Base-by-base conservation (phyloP, 2,888 invertebrate genomes). In the Machimus rusticus region DNA sequence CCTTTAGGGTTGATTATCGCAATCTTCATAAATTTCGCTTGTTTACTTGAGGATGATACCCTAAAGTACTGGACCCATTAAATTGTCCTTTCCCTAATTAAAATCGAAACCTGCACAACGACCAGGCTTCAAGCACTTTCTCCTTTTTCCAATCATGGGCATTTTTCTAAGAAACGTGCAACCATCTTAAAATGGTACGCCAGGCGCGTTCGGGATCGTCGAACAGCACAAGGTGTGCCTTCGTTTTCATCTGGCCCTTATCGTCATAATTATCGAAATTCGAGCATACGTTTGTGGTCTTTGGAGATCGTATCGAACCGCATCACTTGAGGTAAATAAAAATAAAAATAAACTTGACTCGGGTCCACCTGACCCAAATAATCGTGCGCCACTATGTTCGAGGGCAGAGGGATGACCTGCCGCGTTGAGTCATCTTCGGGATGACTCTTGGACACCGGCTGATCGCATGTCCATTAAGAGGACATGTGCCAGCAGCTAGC, bases 391-490 rank as follows among this genome's bases (percentile, higher is more conserved):
- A 28, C 79, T 46, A 2, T 57, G 46, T 19, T 34, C 57, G n/a
- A 82, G 82, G 82, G 57, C 34, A 57, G n/a, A 76, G 34, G 37
- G 76, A 76, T 37, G 34, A 34, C 37, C 23, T 81, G 79, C 31
- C 19, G 19, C 19, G 55, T 28, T 82, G 82, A 82, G 57, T 82
- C 82, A 82, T 78, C 78, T 28, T 23, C n/a, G 9, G 55, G 14
- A 81, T 31, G 28, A 55, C 55, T n/a, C 34, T 81, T 28, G 81
- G 81, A 81, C 81, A 81, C 51, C 81, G 81, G 82, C n/a, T 82
- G 82, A 82, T 82, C 39, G 82, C 82, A 66, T 82, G 82, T 66
- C 82, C 82, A 82, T 82, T 82, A 82, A 82, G 39, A 39, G 82
- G 82, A 82, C 82, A 82, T 82, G 82, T 82, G 82, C 57, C 39